Conservation (phyloP, 2,888 invertebrate species). For the Sesia apiformis region DNA sequence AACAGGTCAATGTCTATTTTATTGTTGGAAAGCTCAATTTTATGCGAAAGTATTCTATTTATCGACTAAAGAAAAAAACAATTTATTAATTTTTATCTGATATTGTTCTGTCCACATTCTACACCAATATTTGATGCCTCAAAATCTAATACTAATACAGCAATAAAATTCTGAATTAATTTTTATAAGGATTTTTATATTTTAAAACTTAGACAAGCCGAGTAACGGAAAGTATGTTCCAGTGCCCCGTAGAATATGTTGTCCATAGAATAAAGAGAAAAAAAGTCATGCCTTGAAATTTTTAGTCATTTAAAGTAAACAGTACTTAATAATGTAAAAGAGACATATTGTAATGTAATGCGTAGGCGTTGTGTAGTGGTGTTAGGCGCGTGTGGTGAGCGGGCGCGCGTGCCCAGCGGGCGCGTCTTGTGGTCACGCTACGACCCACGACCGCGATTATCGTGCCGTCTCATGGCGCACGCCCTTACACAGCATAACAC, state of each 20-base stretch:
- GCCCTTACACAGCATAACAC: no score
- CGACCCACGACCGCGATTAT: no score
- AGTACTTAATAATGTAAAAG: conserved; percentile 66
- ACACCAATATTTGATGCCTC: conserved; percentile 50
- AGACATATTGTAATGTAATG: conserved; percentile 37
- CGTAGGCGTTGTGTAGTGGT: conserved; percentile 39
- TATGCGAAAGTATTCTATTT: conserved; percentile 56
- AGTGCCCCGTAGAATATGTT: conserved; percentile 71
- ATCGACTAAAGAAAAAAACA: conserved; percentile 35
- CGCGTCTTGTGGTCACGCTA: no score
- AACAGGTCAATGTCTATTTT: conserved; percentile 64
- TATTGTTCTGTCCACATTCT: conserved; percentile 58
- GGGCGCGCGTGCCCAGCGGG: conserved; percentile 5
- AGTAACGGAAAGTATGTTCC: conserved; percentile 63
- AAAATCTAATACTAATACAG: conserved; percentile 46
- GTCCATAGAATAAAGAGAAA: conserved; percentile 68
- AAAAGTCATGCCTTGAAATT: conserved; percentile 69
- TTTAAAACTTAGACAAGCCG: conserved; percentile 53
- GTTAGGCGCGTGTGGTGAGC: conserved; percentile 9
- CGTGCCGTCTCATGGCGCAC: no score
- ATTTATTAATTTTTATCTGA: conserved; percentile 37
- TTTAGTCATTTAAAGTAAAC: conserved; percentile 68
- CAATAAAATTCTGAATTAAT: conserved; percentile 55
- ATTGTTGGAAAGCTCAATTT: conserved; percentile 69
- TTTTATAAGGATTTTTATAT: conserved; percentile 62